phyloP scores from a whole-genome alignment of 2,113 vertebrate genomes.

The Conger conger region DNA sequence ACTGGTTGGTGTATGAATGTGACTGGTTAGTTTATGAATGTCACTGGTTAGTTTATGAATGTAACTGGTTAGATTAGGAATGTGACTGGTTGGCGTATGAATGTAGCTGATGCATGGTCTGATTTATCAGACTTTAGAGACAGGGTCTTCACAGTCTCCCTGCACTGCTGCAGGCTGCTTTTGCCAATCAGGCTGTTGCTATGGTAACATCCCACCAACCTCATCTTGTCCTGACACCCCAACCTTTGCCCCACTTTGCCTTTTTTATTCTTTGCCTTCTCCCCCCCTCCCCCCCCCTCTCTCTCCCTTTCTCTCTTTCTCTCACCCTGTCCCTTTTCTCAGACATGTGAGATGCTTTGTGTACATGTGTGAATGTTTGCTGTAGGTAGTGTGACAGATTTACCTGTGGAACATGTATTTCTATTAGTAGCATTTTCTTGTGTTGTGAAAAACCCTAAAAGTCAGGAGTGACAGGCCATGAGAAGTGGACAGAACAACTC shows the following conservation, averaged over 20 bases:
- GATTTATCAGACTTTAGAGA: slow-evolving; percentile 98
- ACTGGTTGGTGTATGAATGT: no score
- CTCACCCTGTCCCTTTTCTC: not conserved
- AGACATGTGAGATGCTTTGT: slow-evolving; percentile 74
- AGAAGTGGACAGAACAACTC: slow-evolving; percentile 59
- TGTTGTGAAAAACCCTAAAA: slow-evolving; percentile 75
- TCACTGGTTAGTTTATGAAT: no score
- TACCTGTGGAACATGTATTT: not conserved
- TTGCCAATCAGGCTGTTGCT: slow-evolving; percentile 99
- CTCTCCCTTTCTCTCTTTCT: slow-evolving; percentile 47
- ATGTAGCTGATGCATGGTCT: slow-evolving; percentile 95
- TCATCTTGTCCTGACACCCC: slow-evolving; percentile 30
- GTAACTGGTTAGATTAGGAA: no score
- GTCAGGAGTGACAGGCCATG: slow-evolving; percentile 58
- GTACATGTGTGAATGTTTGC: no score
- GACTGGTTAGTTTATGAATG: no score
- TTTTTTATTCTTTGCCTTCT: slow-evolving; percentile 43
- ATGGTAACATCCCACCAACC: slow-evolving; percentile 81
- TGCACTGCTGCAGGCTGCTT: slow-evolving; percentile 90
- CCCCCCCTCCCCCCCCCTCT: slow-evolving; percentile 59
- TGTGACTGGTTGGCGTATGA: slow-evolving; percentile 90
- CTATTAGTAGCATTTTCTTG: not conserved
- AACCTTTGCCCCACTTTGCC: slow-evolving; percentile 29
- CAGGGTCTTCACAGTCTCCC: slow-evolving; percentile 87
- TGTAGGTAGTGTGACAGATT: not conserved